phyloP scores from a whole-genome alignment of 2,888 invertebrate genomes.

The Microctonus aethiopoides region DNA sequence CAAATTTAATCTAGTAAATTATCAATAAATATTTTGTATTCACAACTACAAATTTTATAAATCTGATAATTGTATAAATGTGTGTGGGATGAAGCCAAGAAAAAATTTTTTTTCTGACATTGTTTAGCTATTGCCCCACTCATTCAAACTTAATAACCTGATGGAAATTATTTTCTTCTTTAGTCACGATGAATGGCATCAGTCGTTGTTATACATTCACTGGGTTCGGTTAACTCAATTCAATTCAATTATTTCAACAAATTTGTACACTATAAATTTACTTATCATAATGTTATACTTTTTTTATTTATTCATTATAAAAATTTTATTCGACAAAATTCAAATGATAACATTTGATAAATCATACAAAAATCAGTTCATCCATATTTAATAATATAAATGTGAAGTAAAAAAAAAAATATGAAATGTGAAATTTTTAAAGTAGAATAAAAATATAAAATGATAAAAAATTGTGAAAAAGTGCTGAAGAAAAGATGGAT shows the following conservation, averaged over 20 bases:
- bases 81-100: constrained; percentile 16
- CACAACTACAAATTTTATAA: neutral
- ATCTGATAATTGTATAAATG: neutral
- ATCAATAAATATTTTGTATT: neutral
- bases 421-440: neutral
- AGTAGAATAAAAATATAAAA: too few relatives aligned
- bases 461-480: too few relatives aligned
- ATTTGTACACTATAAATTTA: neutral
- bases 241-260: neutral
- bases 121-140: constrained; percentile 27
- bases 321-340: neutral
- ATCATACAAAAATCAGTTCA: neutral
- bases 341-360: neutral
- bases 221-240: constrained; percentile 22
- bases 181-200: constrained; percentile 15
- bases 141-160: neutral
- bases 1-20: neutral
- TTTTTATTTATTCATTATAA: neutral
- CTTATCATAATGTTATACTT: neutral
- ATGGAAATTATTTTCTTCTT: constrained; percentile 18
- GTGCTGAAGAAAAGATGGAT: too few relatives aligned
- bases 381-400: neutral
- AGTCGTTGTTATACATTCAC: constrained; percentile 30
- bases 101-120: constrained; percentile 12
- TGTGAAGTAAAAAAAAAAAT: neutral